Conservation (phyloP, 92 coral and sea anemone species). For the Anthopleura xanthogrammica region DNA sequence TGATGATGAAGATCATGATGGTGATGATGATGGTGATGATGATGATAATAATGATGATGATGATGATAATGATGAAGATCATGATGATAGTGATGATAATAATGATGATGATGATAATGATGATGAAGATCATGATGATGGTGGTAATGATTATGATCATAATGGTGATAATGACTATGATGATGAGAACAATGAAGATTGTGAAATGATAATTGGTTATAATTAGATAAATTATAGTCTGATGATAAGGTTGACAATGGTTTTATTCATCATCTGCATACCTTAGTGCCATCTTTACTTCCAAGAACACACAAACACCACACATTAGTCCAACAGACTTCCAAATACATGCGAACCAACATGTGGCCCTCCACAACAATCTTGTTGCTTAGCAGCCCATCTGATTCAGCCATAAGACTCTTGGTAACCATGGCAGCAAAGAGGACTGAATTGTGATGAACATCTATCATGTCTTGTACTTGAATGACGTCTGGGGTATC, state of each 20-base stretch:
- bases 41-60: not conserved
- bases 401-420: conserved; percentile 18
- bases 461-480: conserved; percentile 8
- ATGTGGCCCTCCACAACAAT: conserved; percentile 15
- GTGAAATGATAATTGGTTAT: too few species aligned
- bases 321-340: conserved; percentile 47
- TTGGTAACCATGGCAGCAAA: conserved; percentile 33
- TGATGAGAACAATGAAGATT: not conserved
- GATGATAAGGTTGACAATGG: not conserved
- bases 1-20: not conserved
- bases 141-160: not conserved
- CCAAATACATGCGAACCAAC: conserved; percentile 47
- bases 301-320: conserved; percentile 75
- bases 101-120: not conserved
- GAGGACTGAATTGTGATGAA: conserved; percentile 44
- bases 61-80: not conserved
- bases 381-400: not conserved
- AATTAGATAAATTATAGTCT: too few species aligned
- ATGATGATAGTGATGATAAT: not conserved
- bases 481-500: conserved; percentile 8
- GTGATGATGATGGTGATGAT: not conserved
- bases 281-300: conserved; percentile 19
- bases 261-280: not conserved
- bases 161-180: not conserved
- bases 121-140: not conserved